Evolutionary conservation across 2,113 vertebrate genomes (phyloP).

Genomic region (Cryptoleucopteryx plumbea): DNA sequence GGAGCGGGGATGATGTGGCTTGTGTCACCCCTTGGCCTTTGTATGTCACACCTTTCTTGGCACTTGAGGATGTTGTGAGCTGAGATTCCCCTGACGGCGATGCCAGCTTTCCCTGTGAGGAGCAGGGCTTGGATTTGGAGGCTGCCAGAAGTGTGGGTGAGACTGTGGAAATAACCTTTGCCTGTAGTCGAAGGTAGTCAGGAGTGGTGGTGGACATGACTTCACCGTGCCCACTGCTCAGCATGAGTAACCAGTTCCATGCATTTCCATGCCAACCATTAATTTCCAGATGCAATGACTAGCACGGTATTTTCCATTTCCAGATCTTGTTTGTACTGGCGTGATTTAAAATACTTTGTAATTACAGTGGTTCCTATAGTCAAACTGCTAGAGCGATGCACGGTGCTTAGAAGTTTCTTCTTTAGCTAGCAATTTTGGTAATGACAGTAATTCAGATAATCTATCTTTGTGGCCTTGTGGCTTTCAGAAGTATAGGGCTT

Average conservation of each 20-base stretch:
- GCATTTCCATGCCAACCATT: conserved; percentile 3
- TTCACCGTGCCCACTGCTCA: neutral
- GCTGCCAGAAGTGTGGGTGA: conserved; percentile 27
- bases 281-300: conserved; percentile 30
- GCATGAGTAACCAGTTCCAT: conserved; percentile 51
- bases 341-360: conserved; percentile 65
- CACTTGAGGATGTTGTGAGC: neutral
- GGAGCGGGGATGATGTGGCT: neutral
- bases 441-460: conserved; percentile 72
- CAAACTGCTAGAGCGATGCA: neutral
- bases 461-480: conserved; percentile 70
- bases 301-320: conserved; percentile 36
- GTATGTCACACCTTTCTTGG: neutral
- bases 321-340: conserved; percentile 72
- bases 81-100: rapidly evolving
- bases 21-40: neutral
- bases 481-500: conserved; percentile 63
- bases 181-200: neutral
- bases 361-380: conserved; percentile 66
- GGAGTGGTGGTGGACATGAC: neutral
- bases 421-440: conserved; percentile 72
- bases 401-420: conserved; percentile 35
- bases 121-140: neutral
- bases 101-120: neutral
- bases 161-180: conserved; percentile 28